Evolutionary conservation across 1,140 invertebrate species (phyloP).

Genomic region (Pseudomyrmex cubaensis): DNA sequence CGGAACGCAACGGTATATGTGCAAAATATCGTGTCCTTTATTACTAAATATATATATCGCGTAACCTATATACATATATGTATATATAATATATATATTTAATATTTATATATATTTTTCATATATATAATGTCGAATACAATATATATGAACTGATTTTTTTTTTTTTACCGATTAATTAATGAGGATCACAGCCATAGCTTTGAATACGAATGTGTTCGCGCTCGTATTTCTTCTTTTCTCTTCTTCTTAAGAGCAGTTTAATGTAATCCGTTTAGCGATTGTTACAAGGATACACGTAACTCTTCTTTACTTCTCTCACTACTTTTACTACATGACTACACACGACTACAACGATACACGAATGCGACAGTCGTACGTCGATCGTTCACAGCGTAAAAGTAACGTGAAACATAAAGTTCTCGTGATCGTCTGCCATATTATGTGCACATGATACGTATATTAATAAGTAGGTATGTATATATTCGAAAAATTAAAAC

Average conservation of each 20-base stretch:
- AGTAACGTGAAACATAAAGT: constrained; percentile 5
- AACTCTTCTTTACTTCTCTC: constrained; percentile 66
- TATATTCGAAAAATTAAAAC: neutral
- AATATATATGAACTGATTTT: constrained; percentile 80
- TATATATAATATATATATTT: constrained; percentile 76
- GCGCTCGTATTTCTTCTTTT: constrained; percentile 78
- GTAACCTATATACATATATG: constrained; percentile 67
- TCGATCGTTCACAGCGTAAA: constrained; percentile 3
- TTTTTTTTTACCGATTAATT: constrained; percentile 79
- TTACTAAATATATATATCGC: constrained; percentile 59
- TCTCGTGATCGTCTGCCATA: neutral
- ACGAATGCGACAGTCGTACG: constrained; percentile 33
- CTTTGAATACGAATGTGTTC: constrained; percentile 84
- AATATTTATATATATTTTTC: constrained; percentile 75
- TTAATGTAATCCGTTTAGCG: constrained; percentile 78
- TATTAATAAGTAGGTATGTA: neutral
- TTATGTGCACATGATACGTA: neutral
- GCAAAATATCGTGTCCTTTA: constrained; percentile 71
- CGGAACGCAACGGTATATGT: constrained; percentile 57
- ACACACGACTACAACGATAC: constrained; percentile 73
- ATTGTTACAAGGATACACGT: constrained; percentile 78
- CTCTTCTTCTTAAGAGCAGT: constrained; percentile 73
- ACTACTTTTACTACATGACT: constrained; percentile 58
- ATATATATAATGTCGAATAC: constrained; percentile 79
- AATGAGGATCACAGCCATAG: constrained; percentile 85